phyloP scores from a whole-genome alignment of 1,140 invertebrate genomes.

The Drosophila watanabei region DNA sequence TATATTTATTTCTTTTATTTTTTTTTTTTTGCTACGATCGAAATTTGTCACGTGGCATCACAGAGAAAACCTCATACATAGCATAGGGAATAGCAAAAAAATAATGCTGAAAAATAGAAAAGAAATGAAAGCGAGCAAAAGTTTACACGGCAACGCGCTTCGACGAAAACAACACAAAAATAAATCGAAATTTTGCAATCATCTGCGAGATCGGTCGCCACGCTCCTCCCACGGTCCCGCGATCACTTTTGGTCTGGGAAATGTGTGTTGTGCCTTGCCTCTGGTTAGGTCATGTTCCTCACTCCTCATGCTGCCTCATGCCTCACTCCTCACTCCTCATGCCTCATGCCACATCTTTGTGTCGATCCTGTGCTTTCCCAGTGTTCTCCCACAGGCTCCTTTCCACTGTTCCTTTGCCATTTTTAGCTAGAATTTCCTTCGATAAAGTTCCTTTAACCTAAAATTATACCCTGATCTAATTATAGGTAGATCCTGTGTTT shows the following conservation, averaged over 20 bases:
- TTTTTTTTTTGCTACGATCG: slow-evolving; percentile 13
- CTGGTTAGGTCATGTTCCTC: neutral
- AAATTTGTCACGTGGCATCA: slow-evolving; percentile 57
- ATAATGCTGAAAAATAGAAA: slow-evolving; percentile 1
- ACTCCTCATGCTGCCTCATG: neutral
- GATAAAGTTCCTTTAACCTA: neutral
- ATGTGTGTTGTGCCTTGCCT: neutral
- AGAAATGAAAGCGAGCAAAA: slow-evolving; percentile 26
- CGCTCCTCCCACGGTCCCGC: slow-evolving; percentile 27
- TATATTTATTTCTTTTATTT: slow-evolving; percentile 15
- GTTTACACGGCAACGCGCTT: slow-evolving; percentile 46
- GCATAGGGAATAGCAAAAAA: neutral
- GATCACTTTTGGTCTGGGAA: neutral
- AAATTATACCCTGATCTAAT: neutral
- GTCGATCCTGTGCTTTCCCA: no score
- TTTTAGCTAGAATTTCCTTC: neutral
- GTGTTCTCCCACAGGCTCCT: no score
- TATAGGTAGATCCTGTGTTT: no score
- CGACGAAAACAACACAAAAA: slow-evolving; percentile 40
- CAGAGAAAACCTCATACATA: slow-evolving; percentile 12
- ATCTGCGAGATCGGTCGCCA: slow-evolving; percentile 22
- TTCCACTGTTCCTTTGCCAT: neutral
- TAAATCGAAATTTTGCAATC: slow-evolving; percentile 59
- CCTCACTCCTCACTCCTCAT: neutral
- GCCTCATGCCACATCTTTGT: no score